phyloP scores from a whole-genome alignment of 2,113 vertebrate genomes.

The Microtus oregoni region DNA sequence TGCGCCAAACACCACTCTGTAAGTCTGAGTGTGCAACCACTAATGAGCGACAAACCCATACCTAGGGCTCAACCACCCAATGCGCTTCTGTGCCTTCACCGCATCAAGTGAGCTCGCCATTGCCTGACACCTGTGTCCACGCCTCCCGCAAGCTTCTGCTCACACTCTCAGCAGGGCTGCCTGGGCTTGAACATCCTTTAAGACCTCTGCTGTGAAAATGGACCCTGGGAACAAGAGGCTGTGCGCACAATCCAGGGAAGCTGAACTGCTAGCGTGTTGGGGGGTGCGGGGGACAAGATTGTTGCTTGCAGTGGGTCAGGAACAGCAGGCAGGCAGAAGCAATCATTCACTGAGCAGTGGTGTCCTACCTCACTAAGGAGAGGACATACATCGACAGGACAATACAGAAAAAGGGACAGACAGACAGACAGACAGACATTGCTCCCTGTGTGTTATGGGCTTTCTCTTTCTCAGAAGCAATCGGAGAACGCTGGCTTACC shows the following conservation, averaged over 20 bases:
- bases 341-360: background rate
- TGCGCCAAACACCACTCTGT: background rate
- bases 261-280: background rate
- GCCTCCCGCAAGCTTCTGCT: background rate
- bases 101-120: background rate
- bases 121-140: conserved; percentile 17
- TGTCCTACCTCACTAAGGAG: background rate
- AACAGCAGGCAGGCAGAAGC: background rate
- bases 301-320: too few relatives aligned
- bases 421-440: background rate
- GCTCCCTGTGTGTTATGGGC: background rate
- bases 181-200: background rate
- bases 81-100: background rate
- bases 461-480: conserved; percentile 4
- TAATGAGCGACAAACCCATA: background rate
- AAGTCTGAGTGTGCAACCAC: background rate
- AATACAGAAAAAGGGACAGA: background rate
- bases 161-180: background rate
- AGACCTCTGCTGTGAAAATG: background rate
- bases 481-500: background rate
- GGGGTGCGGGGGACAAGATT: background rate
- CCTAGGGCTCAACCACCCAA: background rate
- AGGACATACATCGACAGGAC: background rate
- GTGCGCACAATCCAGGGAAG: background rate
- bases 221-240: background rate